phyloP scores from a whole-genome alignment of 2,888 invertebrate genomes.

The Philhelius pedissequus region DNA sequence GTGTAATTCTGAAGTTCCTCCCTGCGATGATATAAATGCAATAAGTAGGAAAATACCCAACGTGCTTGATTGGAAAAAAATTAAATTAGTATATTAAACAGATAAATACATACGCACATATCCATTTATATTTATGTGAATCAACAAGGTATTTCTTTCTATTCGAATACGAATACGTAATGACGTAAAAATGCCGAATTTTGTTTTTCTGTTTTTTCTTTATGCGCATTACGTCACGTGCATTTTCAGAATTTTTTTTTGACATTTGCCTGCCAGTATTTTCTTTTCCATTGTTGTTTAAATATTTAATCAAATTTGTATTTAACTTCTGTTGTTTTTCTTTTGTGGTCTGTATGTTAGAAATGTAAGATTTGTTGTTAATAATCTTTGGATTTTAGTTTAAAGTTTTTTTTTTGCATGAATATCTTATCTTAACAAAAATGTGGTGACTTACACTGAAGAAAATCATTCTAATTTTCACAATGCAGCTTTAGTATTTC shows the following conservation, averaged over 20 bases:
- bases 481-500: not conserved
- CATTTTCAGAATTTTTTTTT: not conserved
- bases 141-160: constrained; percentile 5
- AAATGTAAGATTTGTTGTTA: not conserved
- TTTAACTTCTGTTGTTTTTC: not conserved
- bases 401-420: not conserved
- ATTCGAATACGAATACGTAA: not conserved
- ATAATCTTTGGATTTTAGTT: not conserved
- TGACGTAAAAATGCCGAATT: not conserved
- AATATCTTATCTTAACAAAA: not conserved
- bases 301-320: not conserved
- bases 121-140: too few relatives aligned
- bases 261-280: not conserved
- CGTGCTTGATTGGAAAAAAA: not conserved
- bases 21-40: not conserved
- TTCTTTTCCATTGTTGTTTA: constrained; percentile 17
- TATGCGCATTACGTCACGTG: constrained; percentile 27
- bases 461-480: not conserved
- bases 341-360: not conserved
- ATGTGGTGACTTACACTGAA: not conserved
- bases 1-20: not conserved
- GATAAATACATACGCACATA: too few relatives aligned
- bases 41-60: not conserved
- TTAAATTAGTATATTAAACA: too few relatives aligned
- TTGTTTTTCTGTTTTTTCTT: not conserved